These are phyloP conservation scores for Ophioninae sp. DNA, from an alignment of 2,888 invertebrate species.

Conservation along the genomic window DNA sequence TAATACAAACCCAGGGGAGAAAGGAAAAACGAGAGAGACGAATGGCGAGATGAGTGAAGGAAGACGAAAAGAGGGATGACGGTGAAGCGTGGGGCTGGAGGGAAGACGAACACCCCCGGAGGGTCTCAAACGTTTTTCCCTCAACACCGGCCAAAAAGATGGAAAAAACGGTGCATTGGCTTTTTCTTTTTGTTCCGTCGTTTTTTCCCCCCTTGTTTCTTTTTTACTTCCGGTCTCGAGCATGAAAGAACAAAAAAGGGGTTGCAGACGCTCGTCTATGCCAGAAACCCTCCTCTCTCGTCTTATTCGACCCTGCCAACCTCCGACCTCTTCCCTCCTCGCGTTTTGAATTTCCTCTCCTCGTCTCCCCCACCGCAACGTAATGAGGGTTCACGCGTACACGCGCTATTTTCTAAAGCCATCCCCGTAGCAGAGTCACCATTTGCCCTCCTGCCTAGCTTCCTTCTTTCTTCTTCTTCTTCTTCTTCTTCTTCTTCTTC, in stretches of 20 bases:
- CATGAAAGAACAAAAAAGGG: slow-evolving; percentile 50
- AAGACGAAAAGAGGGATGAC: background rate
- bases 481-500: slow-evolving; percentile 1
- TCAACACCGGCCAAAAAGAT: slow-evolving; percentile 39
- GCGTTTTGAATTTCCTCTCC: slow-evolving; percentile 28
- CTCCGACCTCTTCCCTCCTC: background rate
- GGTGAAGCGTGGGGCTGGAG: background rate
- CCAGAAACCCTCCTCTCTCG: slow-evolving; percentile 34
- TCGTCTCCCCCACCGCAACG: slow-evolving; percentile 2
- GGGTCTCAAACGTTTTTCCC: slow-evolving; percentile 55
- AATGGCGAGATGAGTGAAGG: slow-evolving; percentile 47
- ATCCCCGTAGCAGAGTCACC: slow-evolving; percentile 9
- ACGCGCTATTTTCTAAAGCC: slow-evolving; percentile 26
- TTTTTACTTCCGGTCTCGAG: slow-evolving; percentile 19
- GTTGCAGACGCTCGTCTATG: slow-evolving; percentile 46
- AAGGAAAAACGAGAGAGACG: slow-evolving; percentile 40
- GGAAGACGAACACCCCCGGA: slow-evolving; percentile 51
- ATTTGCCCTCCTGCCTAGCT: background rate
- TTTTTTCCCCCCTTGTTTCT: background rate
- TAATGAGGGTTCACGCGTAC: slow-evolving; percentile 54
- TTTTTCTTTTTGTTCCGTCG: slow-evolving; percentile 1
- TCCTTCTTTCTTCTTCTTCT: background rate
- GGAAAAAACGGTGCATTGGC: slow-evolving; percentile 30
- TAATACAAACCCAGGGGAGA: slow-evolving; percentile 45
- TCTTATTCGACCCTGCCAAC: slow-evolving; percentile 38